Base-by-base conservation (phyloP, 2,797 vertebrate genomes). In the Dallia pectoralis region DNA sequence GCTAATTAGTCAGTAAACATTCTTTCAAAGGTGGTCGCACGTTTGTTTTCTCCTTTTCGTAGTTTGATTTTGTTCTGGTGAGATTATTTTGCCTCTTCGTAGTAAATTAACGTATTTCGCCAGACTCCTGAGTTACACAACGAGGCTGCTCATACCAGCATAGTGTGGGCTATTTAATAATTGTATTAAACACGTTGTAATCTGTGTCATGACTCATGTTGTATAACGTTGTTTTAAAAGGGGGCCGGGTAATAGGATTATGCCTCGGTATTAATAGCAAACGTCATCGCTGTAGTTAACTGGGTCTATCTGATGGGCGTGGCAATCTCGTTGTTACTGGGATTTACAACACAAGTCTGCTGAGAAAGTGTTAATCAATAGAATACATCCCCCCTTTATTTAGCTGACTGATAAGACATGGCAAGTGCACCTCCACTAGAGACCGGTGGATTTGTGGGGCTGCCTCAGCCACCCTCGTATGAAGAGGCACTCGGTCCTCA, bases 401-500 rank as follows among this genome's bases (percentile, higher is more conserved):
- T n/a, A 44, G 48, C 33, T 33, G 40, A 61, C 62, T 30, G 11
- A 33, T n/a, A 25, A 65, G 56, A 29, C 30, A 86, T 88, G 84
- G 81, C 87, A 18, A 88, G 73, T 29, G 85, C 87, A 19, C 87
- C 87, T 32, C 87, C 85, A 0, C 0, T 81, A 25, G 84, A 82
- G 27, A 29, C 53, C 8, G 19, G 70, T 12, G 65, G 47, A 4
- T 63, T 71, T 22, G 15, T 72, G 22, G 81, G 70, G 3, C 6
- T 61, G 12, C 73, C 65, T 4, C 75, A 76, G 36, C 86, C 84
- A 5, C 87, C 85, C 9, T 83, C 87, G 0, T 88, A 88, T 40
- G 84, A 86, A 69, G 85, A 88, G 36, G 22, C 79, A 0, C 32
- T 82, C 56, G 61, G 40, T 12, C 3, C 59, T 49, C 66, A 59